phyloP scores from a whole-genome alignment of 2,113 vertebrate species.

The Phodopus roborovskii region DNA sequence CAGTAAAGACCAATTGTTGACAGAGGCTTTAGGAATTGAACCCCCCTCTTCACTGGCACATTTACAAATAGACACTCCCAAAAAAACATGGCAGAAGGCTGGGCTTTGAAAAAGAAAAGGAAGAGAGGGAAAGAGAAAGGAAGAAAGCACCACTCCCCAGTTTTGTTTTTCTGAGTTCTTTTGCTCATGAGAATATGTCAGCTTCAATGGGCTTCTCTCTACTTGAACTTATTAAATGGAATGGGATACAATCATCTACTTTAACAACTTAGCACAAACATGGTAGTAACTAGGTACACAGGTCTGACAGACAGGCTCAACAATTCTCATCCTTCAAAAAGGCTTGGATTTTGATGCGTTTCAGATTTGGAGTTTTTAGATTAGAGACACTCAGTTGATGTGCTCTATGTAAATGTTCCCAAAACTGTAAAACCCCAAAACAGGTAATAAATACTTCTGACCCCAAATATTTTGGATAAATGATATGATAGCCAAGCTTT shows the following conservation, averaged over 20 bases:
- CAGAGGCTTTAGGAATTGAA: slow-evolving; percentile 10
- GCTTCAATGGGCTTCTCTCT: background rate
- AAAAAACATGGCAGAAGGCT: background rate
- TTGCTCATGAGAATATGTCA: background rate
- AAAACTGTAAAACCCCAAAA: background rate
- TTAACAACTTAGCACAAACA: background rate
- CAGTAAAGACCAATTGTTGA: background rate
- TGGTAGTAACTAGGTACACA: background rate
- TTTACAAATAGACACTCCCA: slow-evolving; percentile 13
- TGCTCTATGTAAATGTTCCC: background rate
- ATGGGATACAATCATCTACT: background rate
- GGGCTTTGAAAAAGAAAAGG: background rate
- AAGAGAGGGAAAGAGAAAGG: background rate
- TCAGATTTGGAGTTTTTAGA: background rate
- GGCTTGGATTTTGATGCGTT: background rate
- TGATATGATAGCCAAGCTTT: background rate
- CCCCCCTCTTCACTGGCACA: background rate
- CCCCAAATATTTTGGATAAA: background rate
- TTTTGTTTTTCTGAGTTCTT: background rate
- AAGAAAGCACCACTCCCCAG: background rate
- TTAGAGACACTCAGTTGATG: background rate
- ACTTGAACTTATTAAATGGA: background rate
- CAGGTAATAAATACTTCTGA: background rate
- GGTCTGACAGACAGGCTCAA: background rate
- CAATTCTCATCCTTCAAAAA: background rate